Base-by-base conservation (phyloP, 2,888 invertebrate genomes). In the Phyllotreta striolata region DNA sequence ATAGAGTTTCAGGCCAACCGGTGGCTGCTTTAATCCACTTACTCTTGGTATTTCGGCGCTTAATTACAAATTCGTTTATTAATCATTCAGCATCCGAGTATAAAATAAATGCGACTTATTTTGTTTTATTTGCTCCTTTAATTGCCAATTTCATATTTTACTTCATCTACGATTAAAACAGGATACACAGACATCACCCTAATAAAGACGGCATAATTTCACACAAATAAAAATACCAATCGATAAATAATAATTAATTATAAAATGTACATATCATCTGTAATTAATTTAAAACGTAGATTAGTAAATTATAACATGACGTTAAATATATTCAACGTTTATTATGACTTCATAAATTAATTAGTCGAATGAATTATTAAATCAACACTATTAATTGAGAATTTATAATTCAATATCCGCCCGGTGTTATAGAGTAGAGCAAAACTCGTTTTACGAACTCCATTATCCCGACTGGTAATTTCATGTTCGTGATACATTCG, bases 31-130 rank as follows among this genome's bases (percentile, higher is more conserved):
- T 70, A 66, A 70, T 68, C 64, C 56, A 57, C 62, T 70, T 70
- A 70, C 67, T 64, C 66, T 64, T 70, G 24, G 66, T 68, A 70
- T 70, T 68, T 70, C 67, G 58, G 66, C 66, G 62, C 40, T 59
- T 67, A 69, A 69, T 67, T 64, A 63, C 56, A 66, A 62, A 67
- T 67, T 66, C 55, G 58, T 63, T 69, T 65, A 24, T 24, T 24
- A 61, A 56, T 57, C 47, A 60, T 60, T 63, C 54, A 60, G 59
- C 40, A 24, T 13, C 43, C 24, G 34, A 38, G 24, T 24, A n/a
- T n/a, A 24, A 24, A 24, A 24, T 24, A 24, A 24, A 24, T 24
- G 1, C 24, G 4, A n/a, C n/a, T 24, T 24, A 3, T 24, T 24
- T 24, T 24, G 2, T 24, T 24, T 24, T 24, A 24, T 4, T 3